Evolutionary conservation across 2,888 invertebrate species (phyloP).

Genomic region (Drosophila histrio): DNA sequence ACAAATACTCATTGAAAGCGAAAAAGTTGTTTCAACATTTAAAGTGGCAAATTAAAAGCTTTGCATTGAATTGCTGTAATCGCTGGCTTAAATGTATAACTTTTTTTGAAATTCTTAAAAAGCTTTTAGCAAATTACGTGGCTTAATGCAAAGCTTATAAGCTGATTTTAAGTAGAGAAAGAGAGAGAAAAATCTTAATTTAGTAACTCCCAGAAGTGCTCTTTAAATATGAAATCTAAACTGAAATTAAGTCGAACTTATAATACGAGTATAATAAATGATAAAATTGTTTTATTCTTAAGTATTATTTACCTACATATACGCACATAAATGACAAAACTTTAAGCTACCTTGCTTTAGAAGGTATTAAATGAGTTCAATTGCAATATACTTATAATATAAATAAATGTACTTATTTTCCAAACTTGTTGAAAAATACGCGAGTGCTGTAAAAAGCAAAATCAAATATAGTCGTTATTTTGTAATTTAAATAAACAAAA

Average conservation of each 20-base stretch:
- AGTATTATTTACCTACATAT: constrained; percentile 70
- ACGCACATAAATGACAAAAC: constrained; percentile 41
- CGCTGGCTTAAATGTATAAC: constrained; percentile 24
- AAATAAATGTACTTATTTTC: constrained; percentile 42
- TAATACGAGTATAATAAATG: constrained; percentile 54
- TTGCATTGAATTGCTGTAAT: constrained; percentile 77
- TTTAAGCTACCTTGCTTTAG: constrained; percentile 46
- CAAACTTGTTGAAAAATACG: constrained; percentile 62
- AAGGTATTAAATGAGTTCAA: constrained; percentile 53
- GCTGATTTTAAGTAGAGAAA: constrained; percentile 30
- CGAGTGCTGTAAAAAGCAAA: constrained; percentile 71
- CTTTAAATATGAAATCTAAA: constrained; percentile 64
- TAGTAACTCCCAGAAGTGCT: constrained; percentile 68
- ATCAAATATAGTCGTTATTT: constrained; percentile 80
- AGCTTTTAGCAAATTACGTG: constrained; percentile 61
- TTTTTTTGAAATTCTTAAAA: constrained; percentile 21
- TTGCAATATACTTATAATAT: constrained; percentile 58
- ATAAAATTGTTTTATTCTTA: constrained; percentile 75
- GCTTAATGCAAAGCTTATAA: constrained; percentile 72
- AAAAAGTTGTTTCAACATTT: constrained; percentile 20
- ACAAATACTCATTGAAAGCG: constrained; percentile 69
- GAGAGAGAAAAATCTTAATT: constrained; percentile 26
- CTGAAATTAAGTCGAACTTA: constrained; percentile 78
- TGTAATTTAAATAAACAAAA: constrained; percentile 70
- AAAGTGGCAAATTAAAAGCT: constrained; percentile 45